phyloP scores from a whole-genome alignment of 1,140 invertebrate species.

The Drosophila azteca region DNA sequence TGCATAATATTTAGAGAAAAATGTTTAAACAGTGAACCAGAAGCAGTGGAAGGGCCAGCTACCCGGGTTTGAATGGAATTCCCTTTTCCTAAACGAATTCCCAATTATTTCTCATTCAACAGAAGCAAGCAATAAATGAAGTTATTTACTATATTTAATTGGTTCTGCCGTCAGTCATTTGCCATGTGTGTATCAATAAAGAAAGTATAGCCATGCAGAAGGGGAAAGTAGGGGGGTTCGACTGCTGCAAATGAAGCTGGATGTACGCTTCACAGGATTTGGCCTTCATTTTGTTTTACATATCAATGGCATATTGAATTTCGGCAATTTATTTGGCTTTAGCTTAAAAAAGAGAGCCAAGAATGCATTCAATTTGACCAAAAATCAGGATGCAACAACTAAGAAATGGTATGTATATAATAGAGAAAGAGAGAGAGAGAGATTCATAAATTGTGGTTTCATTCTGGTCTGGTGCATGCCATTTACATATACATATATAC shows the following conservation, averaged over 20 bases:
- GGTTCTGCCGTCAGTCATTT: background rate
- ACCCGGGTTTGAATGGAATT: background rate
- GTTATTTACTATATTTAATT: too few relatives aligned
- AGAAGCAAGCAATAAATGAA: background rate
- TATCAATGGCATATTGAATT: constrained; percentile 49
- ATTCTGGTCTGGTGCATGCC: constrained; percentile 20
- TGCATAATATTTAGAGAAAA: too few relatives aligned
- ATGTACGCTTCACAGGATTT: constrained; percentile 28
- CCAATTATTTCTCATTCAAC: background rate
- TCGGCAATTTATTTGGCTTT: constrained; percentile 47
- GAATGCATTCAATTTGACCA: constrained; percentile 58
- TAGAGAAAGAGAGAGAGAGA: constrained; percentile 3
- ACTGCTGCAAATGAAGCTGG: constrained; percentile 44
- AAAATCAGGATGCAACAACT: constrained; percentile 17
- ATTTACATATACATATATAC: constrained; percentile 18
- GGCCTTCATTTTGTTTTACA: constrained; percentile 43
- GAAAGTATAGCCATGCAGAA: background rate
- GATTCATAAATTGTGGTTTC: constrained; percentile 47
- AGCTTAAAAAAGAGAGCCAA: constrained; percentile 16
- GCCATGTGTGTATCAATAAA: too few relatives aligned
- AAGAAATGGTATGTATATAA: constrained; percentile 8
- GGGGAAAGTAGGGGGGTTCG: background rate
- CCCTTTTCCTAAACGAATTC: too few relatives aligned
- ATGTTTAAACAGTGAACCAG: background rate
- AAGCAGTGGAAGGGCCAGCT: too few relatives aligned